A percentile compares a stretch with the other conserved stretches of the same genome.
Evolutionary conservation across 2,888 invertebrate species (phyloP).

Genomic region (Agriotes lineatus): DNA sequence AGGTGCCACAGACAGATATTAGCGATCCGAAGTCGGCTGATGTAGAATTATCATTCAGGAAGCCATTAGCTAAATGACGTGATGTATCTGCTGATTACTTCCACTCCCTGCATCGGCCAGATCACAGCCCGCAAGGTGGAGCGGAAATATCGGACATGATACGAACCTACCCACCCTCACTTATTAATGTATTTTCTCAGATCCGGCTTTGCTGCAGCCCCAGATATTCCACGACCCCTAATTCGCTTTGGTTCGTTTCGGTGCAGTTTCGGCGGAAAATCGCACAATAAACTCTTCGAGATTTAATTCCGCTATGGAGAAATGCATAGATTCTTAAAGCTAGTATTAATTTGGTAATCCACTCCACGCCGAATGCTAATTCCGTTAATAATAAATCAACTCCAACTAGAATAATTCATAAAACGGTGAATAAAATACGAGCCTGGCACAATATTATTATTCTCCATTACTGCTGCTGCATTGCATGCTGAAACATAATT

Average conservation of each 20-base stretch:
- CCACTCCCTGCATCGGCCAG: conserved; percentile 58
- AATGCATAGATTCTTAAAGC: no score
- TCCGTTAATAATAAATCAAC: neutral
- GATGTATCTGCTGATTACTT: conserved; percentile 66
- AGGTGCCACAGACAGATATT: conserved; percentile 51
- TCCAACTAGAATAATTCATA: neutral
- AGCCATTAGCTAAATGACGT: conserved; percentile 68
- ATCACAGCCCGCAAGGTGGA: conserved; percentile 52
- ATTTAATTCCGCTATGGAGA: no score
- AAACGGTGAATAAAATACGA: neutral
- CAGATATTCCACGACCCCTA: neutral
- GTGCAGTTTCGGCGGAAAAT: no score
- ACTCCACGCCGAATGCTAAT: no score
- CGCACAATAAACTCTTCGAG: no score
- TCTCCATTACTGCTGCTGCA: neutral
- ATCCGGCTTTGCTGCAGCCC: conserved; percentile 28
- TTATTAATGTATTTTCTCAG: conserved; percentile 49
- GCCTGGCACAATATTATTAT: neutral
- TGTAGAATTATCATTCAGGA: conserved; percentile 66
- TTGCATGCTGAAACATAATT: conserved; percentile 10
- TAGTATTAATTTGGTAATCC: no score
- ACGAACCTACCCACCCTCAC: conserved; percentile 36
- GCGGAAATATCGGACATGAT: conserved; percentile 55
- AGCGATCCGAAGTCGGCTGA: conserved; percentile 54
- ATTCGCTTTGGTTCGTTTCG: no score